Conservation (phyloP, 2,888 invertebrate genomes). For the Trisateles emortualis region DNA sequence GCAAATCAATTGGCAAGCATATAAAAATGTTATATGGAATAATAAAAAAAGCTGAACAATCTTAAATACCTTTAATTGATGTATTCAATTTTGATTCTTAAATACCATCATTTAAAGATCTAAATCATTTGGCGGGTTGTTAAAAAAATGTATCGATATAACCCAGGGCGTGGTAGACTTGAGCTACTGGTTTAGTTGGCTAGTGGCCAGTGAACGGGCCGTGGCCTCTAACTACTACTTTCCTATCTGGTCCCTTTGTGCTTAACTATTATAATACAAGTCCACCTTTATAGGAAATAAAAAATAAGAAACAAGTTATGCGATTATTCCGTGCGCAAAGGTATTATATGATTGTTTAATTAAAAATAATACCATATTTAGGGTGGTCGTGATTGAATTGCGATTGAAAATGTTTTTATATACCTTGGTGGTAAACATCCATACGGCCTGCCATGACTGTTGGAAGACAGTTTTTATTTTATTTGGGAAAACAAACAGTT, state of each 20-base stretch:
- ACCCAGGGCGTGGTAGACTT: conserved; percentile 38
- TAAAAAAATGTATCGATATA: not conserved
- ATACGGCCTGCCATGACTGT: too few relatives aligned
- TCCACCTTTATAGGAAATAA: conserved; percentile 53
- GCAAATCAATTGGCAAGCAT: too few relatives aligned
- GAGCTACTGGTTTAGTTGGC: conserved; percentile 28
- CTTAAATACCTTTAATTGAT: too few relatives aligned
- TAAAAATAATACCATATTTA: too few relatives aligned
- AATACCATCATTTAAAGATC: not conserved
- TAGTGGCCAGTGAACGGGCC: conserved; percentile 46
- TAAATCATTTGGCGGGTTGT: not conserved
- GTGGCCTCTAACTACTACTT: conserved; percentile 78
- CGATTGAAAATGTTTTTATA: too few relatives aligned
- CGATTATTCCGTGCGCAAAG: conserved; percentile 4
- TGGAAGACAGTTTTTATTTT: too few relatives aligned
- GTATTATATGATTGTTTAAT: not conserved
- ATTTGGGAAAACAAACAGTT: too few relatives aligned
- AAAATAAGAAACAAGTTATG: conserved; percentile 20
- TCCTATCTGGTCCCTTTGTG: conserved; percentile 67
- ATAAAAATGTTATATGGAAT: too few relatives aligned
- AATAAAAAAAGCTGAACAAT: too few relatives aligned
- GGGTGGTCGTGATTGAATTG: too few relatives aligned
- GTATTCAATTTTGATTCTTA: not conserved
- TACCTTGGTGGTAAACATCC: too few relatives aligned
- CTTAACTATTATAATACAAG: conserved; percentile 48